Conservation (phyloP, 2,113 vertebrate species). For the Thunnus thynnus region DNA sequence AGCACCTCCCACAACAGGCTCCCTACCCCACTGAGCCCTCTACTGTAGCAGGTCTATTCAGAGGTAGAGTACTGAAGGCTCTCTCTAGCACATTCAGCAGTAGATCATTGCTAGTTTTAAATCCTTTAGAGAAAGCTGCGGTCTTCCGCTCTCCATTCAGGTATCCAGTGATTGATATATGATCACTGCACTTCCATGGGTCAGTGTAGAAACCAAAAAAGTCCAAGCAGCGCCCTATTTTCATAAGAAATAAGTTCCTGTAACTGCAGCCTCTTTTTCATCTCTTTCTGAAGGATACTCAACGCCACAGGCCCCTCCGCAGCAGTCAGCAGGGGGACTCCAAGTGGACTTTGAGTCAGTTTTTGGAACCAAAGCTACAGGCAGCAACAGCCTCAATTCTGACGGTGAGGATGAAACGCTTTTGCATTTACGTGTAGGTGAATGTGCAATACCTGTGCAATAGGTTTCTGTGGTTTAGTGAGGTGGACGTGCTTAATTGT, state of each 20-base stretch:
- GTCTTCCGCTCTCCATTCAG: conserved; percentile 5
- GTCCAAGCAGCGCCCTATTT: background rate
- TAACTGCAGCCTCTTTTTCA: conserved; percentile 33
- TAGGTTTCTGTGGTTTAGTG: background rate
- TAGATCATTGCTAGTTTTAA: conserved; percentile 22
- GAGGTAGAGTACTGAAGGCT: conserved; percentile 87
- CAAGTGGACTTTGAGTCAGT: conserved; percentile 99
- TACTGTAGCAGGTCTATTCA: conserved; percentile 93
- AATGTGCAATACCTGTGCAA: background rate
- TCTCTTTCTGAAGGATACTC: conserved; percentile 88
- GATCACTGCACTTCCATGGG: background rate
- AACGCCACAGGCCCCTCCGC: conserved; percentile 90
- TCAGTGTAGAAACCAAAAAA: conserved; percentile 9
- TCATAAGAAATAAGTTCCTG: background rate
- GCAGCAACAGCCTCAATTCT: conserved; percentile 88
- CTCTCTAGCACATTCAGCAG: conserved; percentile 27
- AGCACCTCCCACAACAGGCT: conserved; percentile 90
- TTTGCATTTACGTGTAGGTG: background rate
- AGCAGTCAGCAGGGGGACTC: conserved; percentile 91
- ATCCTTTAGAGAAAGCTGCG: conserved; percentile 9
- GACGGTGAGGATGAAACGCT: conserved; percentile 86
- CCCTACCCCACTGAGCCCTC: conserved; percentile 90
- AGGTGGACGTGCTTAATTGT: background rate
- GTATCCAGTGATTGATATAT: background rate
- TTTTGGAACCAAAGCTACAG: conserved; percentile 93